Evolutionary conservation across 2,113 vertebrate species (phyloP), one percentile per base, ranked within the genome.

Genomic region (Lepisosteus osseus): DNA sequence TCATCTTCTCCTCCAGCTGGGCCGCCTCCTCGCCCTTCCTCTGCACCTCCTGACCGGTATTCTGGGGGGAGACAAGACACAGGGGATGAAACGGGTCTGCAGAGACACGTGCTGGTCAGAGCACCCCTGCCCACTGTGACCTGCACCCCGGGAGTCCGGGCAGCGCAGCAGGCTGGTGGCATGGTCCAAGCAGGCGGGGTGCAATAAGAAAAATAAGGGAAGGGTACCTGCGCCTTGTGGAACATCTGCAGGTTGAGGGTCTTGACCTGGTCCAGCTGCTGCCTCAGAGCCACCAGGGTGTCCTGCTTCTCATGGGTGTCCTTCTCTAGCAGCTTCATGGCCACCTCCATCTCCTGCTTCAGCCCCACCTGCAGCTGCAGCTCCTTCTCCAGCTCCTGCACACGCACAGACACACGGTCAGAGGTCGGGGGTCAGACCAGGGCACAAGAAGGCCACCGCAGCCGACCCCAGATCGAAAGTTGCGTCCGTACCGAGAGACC

Each of bases 321-420:
- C 82, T 99, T 99, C 83, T 98, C 97, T 69, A 99, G 87, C 29
- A 99, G 87, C 79, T 95, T 98, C 97, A 99, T 99, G 74, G 97
- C 97, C 72, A 97, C 94, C 84, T 99, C 97, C 92, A 99, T 98
- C 86, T 99, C 97, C 13, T 95, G 93, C 90, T 99, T 99, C 87
- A 99, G 88, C 29, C 94, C 93, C 68, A 95, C 89, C 81, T 99
- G 97, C 68, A 99, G 86, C 77, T 99, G 94, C 82, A 99, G 64
- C 84, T 99, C 97, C 67, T 92, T 96, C 75, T 98, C 95, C 79
- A 98, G 80, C 86, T 99, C 97, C 97, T 99, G 83, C 75, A 68
- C 63, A 69, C 55, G 61, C 62, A 67, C 41, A 12, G 13, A 45
- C 55, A 65, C 17, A 51, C 2, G 47, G 5, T 51, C 47, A 51